phyloP scores from a whole-genome alignment of 2,797 vertebrate species.

The Heteromormyrus szaboi region DNA sequence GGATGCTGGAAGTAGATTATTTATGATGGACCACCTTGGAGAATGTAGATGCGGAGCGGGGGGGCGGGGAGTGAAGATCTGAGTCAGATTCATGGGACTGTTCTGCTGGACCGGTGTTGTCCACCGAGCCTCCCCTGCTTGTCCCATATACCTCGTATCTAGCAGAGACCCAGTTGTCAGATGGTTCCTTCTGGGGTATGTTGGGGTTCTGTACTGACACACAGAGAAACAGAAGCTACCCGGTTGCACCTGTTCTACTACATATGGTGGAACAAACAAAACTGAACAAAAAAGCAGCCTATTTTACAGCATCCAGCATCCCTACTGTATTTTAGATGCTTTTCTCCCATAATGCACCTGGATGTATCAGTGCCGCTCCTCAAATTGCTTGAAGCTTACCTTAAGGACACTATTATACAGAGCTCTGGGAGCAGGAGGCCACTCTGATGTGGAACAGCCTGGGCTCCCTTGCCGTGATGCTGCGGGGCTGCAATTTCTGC shows the following conservation, averaged over 20 bases:
- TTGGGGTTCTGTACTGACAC: neutral
- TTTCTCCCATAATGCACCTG: constrained; percentile 7
- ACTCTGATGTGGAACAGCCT: neutral
- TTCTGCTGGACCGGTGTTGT: neutral
- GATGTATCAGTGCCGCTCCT: neutral
- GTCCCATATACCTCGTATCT: neutral
- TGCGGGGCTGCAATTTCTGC: constrained; percentile 12
- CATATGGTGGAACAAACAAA: neutral
- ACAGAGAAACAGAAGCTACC: neutral
- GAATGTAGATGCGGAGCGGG: neutral
- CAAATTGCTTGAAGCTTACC: constrained; percentile 5
- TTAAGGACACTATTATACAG: constrained; percentile 11
- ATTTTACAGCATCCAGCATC: neutral
- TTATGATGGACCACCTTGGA: neutral
- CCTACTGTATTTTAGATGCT: neutral
- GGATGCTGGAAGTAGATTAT: neutral
- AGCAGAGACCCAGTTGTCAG: neutral
- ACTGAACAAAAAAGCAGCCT: neutral
- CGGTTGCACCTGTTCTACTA: neutral
- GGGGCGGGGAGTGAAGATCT: neutral
- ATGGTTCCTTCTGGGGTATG: neutral
- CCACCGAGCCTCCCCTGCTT: neutral
- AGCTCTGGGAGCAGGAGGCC: neutral
- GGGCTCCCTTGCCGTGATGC: constrained; percentile 4
- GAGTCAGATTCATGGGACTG: neutral